These are phyloP conservation scores for Mirounga angustirostris DNA, from an alignment of 2,113 vertebrate species.

Conservation along the genomic window DNA sequence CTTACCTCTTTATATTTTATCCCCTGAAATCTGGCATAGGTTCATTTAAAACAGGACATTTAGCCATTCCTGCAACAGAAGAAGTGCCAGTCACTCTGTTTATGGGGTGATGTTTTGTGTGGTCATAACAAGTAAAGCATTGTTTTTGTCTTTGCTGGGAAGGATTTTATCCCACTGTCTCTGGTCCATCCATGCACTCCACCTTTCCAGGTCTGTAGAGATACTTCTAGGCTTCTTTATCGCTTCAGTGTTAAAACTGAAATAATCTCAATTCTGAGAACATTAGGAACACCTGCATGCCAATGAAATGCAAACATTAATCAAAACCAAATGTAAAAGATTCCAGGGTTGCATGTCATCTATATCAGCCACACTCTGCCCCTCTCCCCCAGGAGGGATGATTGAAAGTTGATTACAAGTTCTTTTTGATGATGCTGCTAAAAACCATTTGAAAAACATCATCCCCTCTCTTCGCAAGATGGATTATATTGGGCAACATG, in stretches of 20 bases:
- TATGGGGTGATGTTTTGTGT: neutral
- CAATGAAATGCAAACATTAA: constrained; percentile 36
- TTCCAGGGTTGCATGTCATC: constrained; percentile 35
- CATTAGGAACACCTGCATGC: constrained; percentile 74
- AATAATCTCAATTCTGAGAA: constrained; percentile 51
- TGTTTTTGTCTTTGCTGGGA: neutral
- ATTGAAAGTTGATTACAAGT: constrained; percentile 67
- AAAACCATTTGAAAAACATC: constrained; percentile 62
- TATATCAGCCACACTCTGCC: neutral
- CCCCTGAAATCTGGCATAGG: neutral
- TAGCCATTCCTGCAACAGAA: neutral
- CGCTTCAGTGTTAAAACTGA: constrained; percentile 1
- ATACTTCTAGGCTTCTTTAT: neutral
- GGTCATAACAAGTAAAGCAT: neutral
- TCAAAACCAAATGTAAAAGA: constrained; percentile 53
- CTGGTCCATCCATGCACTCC: neutral
- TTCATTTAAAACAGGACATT: neutral
- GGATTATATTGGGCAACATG: constrained; percentile 66
- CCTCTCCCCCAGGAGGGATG: constrained; percentile 37
- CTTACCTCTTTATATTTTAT: neutral
- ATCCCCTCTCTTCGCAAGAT: constrained; percentile 23
- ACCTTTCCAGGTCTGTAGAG: neutral
- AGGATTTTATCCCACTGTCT: neutral
- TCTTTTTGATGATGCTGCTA: constrained; percentile 72
- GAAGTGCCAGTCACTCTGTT: neutral